phyloP scores from a whole-genome alignment of 2,113 vertebrate species.

The Phainopepla nitens region DNA sequence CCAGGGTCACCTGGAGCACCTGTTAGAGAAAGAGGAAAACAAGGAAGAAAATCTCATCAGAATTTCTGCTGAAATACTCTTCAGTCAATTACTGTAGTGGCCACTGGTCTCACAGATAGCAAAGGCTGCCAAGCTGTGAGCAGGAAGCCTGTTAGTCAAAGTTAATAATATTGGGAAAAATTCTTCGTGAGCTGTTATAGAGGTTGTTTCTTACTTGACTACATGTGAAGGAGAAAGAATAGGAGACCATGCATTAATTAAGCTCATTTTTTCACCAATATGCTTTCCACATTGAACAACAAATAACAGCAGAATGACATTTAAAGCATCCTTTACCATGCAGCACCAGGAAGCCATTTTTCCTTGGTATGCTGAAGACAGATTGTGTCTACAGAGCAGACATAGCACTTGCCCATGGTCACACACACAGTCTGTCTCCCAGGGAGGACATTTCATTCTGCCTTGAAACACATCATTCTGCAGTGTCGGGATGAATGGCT shows the following conservation, averaged over 20 bases:
- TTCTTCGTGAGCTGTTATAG: background rate
- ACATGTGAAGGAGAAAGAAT: background rate
- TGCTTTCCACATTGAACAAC: background rate
- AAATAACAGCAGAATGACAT: background rate
- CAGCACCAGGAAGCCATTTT: background rate
- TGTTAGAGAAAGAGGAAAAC: conserved; percentile 20
- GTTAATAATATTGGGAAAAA: background rate
- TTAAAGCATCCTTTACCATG: background rate
- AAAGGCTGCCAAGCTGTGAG: background rate
- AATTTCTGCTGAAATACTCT: background rate
- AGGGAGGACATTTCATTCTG: background rate
- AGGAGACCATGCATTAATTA: background rate
- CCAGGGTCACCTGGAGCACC: conserved; percentile 81
- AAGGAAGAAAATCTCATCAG: background rate
- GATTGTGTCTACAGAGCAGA: background rate
- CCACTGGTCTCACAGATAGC: background rate
- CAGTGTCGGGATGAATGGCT: background rate
- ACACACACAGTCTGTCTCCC: background rate
- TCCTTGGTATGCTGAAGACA: background rate
- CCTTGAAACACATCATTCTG: background rate
- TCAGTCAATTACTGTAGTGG: background rate
- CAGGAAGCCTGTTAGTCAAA: background rate
- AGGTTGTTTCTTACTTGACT: background rate
- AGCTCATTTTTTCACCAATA: background rate
- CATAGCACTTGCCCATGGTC: fast-evolving